These are phyloP conservation scores for Drosophila virilis DNA, from an alignment of 1,140 invertebrate genomes.

Conservation along the genomic window DNA sequence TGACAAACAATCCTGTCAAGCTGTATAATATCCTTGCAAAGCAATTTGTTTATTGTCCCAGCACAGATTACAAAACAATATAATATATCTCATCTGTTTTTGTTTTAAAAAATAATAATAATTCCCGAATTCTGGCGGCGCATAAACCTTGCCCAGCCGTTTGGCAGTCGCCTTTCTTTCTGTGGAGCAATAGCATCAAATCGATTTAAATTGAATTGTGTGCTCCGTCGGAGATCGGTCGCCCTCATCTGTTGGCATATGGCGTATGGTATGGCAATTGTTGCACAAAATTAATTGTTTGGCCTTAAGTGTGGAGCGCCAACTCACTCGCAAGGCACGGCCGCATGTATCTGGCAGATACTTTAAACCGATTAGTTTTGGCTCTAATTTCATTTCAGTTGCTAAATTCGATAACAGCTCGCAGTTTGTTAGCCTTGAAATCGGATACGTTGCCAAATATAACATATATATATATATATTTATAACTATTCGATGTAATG, in stretches of 20 bases:
- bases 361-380: slow-evolving; percentile 73
- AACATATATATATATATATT: neutral
- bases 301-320: slow-evolving; percentile 59
- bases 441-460: slow-evolving; percentile 8
- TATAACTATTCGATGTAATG: slow-evolving; percentile 32
- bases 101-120: neutral
- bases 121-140: neutral
- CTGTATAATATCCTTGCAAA: too few relatives aligned
- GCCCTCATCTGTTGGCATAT: slow-evolving; percentile 41
- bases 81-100: neutral
- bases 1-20: too few relatives aligned
- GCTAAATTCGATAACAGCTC: slow-evolving; percentile 62
- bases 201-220: slow-evolving; percentile 49
- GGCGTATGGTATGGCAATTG: slow-evolving; percentile 48
- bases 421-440: slow-evolving; percentile 51
- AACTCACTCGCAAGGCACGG: slow-evolving; percentile 14
- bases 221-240: slow-evolving; percentile 37
- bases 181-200: slow-evolving; percentile 13
- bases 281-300: slow-evolving; percentile 70
- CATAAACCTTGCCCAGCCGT: neutral
- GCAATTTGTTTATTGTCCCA: too few relatives aligned
- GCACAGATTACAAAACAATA: too few relatives aligned
- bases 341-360: slow-evolving; percentile 44
- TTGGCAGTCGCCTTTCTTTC: slow-evolving; percentile 28
- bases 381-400: slow-evolving; percentile 60